These are phyloP conservation scores for Carassius gibelio DNA, from an alignment of 2,113 vertebrate genomes.

Conservation along the genomic window DNA sequence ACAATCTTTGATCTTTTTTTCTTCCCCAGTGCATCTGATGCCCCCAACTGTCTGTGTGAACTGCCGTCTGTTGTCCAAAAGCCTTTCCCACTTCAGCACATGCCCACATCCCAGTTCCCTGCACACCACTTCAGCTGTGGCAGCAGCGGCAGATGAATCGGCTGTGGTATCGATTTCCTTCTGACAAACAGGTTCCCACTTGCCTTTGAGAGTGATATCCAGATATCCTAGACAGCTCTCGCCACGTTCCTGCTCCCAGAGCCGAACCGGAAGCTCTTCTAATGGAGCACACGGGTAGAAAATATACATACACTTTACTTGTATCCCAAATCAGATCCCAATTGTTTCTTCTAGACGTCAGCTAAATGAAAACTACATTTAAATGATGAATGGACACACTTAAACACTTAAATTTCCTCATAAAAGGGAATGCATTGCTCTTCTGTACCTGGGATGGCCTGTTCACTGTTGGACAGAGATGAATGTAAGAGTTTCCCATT, in stretches of 20 bases:
- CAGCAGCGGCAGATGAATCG: background rate
- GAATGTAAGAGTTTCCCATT: conserved; percentile 32
- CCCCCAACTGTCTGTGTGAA: no score
- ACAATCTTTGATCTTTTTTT: conserved; percentile 46
- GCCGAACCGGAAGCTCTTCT: conserved; percentile 42
- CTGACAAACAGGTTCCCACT: conserved; percentile 43
- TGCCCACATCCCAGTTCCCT: conserved; percentile 45
- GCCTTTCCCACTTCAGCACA: background rate
- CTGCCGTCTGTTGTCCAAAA: background rate
- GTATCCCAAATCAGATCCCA: background rate
- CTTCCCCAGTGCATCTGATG: background rate
- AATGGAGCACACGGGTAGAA: background rate
- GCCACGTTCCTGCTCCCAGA: background rate
- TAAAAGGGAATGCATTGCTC: background rate
- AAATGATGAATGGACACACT: background rate
- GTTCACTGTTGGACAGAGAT: conserved; percentile 1
- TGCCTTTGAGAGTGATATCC: conserved; percentile 2
- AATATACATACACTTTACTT: background rate
- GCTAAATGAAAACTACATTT: background rate
- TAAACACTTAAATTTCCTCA: background rate
- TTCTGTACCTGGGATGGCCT: conserved; percentile 44
- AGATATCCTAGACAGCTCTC: conserved; percentile 37
- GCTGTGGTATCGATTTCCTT: background rate
- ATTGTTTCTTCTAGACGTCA: background rate
- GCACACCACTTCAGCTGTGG: conserved; percentile 31